Base-by-base conservation (phyloP, 2,113 vertebrate species). In the Nansenia antarctica region DNA sequence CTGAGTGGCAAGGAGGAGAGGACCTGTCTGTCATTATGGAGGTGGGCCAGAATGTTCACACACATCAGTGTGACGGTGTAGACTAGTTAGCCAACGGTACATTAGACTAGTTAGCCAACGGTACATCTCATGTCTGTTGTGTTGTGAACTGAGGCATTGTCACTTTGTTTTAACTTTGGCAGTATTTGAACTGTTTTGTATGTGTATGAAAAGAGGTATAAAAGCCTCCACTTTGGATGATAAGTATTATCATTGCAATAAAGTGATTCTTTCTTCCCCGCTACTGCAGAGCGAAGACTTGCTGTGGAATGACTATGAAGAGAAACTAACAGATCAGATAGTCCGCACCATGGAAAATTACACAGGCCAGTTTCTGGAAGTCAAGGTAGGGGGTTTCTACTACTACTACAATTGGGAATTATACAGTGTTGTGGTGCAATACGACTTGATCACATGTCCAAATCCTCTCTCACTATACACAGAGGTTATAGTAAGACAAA, bases 271-370 rank as follows among this genome's bases (percentile, higher is more conserved):
- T 47, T 47, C 5, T 49, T 49, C n/a, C 18, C n/a, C 4, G n/a
- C 6, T 49, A 49, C 4, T 18, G 18, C 45, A 49, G 97, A 98
- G 94, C 85, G 95, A 97, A 31, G 94, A 98, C 68, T 93, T 99
- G 57, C 90, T 99, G 52, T 98, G 96, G 96, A 96, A 95, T 0
- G 97, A 99, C 82, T 98, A 92, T 8, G 97, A 97, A 71, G 95
- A 96, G 9, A 99, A 99, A 83, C 11, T 98, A 67, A 88, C 79
- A 0, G 96, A 98, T 88, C 97, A 99, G 82, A 90, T 93, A 0
- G 59, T 98, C 75, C 89, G 93, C 29, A 93, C 94, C 71, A 94
- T 98, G 95, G 96, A 99, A 81, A 98, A 95, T 80, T 99, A 98
- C 61, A 91, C 95, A 2, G 83, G 91, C 52, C 96, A 98, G 88